Percentiles rank a stretch among this genome's conserved stretches.
phyloP scores from a whole-genome alignment of 2,113 vertebrate genomes.

The Tauraco erythrolophus region DNA sequence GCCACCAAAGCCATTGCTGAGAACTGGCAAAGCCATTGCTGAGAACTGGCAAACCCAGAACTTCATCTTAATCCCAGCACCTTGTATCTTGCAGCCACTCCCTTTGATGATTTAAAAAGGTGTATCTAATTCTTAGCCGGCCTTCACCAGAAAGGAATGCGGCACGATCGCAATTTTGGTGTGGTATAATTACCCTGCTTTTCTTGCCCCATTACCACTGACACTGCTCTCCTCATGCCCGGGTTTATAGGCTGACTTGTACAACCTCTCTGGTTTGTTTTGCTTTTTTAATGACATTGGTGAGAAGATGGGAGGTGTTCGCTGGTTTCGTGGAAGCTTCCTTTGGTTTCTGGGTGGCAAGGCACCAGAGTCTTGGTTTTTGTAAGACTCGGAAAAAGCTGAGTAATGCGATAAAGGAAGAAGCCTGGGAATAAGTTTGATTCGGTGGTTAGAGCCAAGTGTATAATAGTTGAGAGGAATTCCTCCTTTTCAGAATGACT shows the following conservation, averaged over 20 bases:
- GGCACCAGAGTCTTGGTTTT: neutral
- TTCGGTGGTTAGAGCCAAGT: neutral
- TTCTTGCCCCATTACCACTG: constrained; percentile 60
- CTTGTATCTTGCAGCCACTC: constrained; percentile 40
- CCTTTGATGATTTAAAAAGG: constrained; percentile 42
- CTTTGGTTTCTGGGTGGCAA: constrained; percentile 61
- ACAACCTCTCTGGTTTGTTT: constrained; percentile 58
- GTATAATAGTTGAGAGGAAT: neutral
- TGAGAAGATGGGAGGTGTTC: constrained; percentile 53
- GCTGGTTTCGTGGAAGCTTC: constrained; percentile 63
- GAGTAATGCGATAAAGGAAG: constrained; percentile 22
- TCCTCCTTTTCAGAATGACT: neutral
- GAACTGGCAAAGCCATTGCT: constrained; percentile 56
- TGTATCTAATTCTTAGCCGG: constrained; percentile 6
- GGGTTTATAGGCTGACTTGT: constrained; percentile 26
- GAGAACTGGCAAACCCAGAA: constrained; percentile 60
- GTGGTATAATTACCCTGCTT: constrained; percentile 49
- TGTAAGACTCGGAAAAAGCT: constrained; percentile 22
- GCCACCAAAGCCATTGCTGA: constrained; percentile 18
- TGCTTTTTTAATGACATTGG: constrained; percentile 45
- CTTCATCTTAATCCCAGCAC: constrained; percentile 32
- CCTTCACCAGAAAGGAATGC: constrained; percentile 52
- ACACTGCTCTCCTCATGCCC: constrained; percentile 46
- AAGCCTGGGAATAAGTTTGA: constrained; percentile 15
- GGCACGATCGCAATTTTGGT: constrained; percentile 12